A percentile compares a stretch with the other conserved stretches of the same genome.
phyloP scores from a whole-genome alignment of 2,797 vertebrate genomes.

The Epinephelus malabaricus region DNA sequence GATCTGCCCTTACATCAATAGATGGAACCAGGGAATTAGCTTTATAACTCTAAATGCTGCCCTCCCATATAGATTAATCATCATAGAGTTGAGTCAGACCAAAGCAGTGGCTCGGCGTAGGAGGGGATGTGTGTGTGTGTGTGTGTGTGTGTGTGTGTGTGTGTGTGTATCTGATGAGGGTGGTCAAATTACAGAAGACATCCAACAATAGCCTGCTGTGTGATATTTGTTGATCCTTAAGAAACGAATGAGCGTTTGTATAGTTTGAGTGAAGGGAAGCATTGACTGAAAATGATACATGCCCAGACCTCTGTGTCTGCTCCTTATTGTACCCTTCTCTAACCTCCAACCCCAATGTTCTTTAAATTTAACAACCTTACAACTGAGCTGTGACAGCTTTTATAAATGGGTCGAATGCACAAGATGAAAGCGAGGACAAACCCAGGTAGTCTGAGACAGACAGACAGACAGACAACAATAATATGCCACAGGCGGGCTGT shows the following conservation, averaged over 20 bases:
- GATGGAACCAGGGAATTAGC: constrained; percentile 43
- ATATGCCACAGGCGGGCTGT: constrained; percentile 43
- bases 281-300: background rate
- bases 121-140: background rate
- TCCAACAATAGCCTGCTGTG: background rate
- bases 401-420: constrained; percentile 15
- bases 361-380: constrained; percentile 35
- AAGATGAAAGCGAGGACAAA: constrained; percentile 54
- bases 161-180: background rate
- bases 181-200: constrained; percentile 35
- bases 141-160: constrained; percentile 3
- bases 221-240: constrained; percentile 26
- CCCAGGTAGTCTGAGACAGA: background rate
- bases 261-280: constrained; percentile 4
- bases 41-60: constrained; percentile 37
- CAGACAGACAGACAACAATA: constrained; percentile 16
- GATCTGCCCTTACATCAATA: constrained; percentile 50
- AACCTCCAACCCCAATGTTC: background rate
- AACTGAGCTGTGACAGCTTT: constrained; percentile 19
- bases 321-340: background rate
- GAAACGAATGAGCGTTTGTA: constrained; percentile 10
- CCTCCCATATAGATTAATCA: constrained; percentile 53
- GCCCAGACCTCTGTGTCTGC: constrained; percentile 2
- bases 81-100: constrained; percentile 22
- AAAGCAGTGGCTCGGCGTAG: constrained; percentile 4